Evolutionary conservation across 1,140 invertebrate genomes (phyloP).

Genomic region (Liolophura sinensis): DNA sequence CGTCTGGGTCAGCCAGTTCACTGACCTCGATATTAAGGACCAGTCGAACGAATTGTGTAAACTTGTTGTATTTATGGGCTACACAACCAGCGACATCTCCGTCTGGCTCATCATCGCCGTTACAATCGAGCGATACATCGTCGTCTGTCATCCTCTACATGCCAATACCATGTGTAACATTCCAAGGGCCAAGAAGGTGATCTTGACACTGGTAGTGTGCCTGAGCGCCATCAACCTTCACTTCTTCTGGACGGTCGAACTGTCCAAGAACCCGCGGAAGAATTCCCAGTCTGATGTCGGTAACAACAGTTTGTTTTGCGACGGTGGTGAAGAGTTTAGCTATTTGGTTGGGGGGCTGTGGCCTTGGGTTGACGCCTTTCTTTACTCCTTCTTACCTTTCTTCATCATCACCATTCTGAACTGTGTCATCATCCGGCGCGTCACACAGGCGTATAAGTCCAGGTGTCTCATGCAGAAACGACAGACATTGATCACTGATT

Average conservation of each 20-base stretch:
- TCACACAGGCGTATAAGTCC: constrained; percentile 13
- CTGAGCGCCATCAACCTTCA: constrained; percentile 43
- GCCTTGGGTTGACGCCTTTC: constrained; percentile 51
- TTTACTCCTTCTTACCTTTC: constrained; percentile 52
- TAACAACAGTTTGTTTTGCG: too few species aligned
- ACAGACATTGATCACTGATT: not conserved
- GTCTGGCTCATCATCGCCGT: constrained; percentile 58
- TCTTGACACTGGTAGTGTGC: constrained; percentile 25
- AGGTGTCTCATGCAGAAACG: not conserved
- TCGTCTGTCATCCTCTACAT: constrained; percentile 48
- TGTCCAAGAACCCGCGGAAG: constrained; percentile 8
- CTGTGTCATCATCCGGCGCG: constrained; percentile 37
- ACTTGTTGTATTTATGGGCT: constrained; percentile 36
- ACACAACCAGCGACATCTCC: constrained; percentile 48
- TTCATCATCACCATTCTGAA: constrained; percentile 45
- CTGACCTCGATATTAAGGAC: constrained; percentile 32
- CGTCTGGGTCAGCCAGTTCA: constrained; percentile 46
- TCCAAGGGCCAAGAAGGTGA: constrained; percentile 34
- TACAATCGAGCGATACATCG: constrained; percentile 56
- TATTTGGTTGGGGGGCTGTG: constrained; percentile 39
- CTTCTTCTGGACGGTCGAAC: constrained; percentile 45
- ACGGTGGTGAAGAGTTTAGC: constrained; percentile 9
- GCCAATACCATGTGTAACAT: constrained; percentile 46
- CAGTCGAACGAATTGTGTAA: constrained; percentile 45
- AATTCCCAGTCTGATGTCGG: too few species aligned